phyloP scores from a whole-genome alignment of 1,140 invertebrate species.

The Drosophila repleta region DNA sequence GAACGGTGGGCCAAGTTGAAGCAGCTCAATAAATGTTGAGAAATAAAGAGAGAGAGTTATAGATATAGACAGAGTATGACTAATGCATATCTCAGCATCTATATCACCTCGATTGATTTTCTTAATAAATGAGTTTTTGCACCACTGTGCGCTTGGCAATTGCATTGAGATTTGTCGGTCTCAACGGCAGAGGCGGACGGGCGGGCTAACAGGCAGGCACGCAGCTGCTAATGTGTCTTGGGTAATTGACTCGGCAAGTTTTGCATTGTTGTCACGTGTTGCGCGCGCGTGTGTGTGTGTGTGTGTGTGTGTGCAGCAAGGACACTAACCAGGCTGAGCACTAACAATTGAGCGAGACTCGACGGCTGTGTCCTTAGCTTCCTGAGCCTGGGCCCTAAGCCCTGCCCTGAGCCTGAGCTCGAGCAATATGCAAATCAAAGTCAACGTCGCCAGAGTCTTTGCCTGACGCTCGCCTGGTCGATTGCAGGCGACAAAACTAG shows the following conservation, averaged over 20 bases:
- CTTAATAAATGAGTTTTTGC: background rate
- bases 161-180: slow-evolving; percentile 68
- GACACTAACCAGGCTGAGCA: slow-evolving; percentile 11
- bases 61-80: too few species aligned
- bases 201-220: slow-evolving; percentile 18
- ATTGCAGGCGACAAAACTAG: slow-evolving; percentile 77
- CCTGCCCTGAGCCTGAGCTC: slow-evolving; percentile 19
- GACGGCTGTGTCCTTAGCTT: slow-evolving; percentile 16
- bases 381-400: background rate
- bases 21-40: background rate
- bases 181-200: slow-evolving; percentile 38
- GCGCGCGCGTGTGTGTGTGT: slow-evolving; percentile 5
- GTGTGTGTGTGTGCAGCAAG: slow-evolving; percentile 30
- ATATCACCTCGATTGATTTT: background rate
- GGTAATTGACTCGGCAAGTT: slow-evolving; percentile 77
- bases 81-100: too few species aligned
- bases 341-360: slow-evolving; percentile 13
- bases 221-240: slow-evolving; percentile 78
- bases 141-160: slow-evolving; percentile 52
- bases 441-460: slow-evolving; percentile 56
- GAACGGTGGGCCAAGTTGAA: slow-evolving; percentile 10
- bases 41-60: too few species aligned
- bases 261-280: slow-evolving; percentile 76
- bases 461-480: slow-evolving; percentile 11
- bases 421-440: slow-evolving; percentile 75